These are phyloP conservation scores for Contarinia nasturtii DNA, from an alignment of 1,140 invertebrate species.

Conservation along the genomic window DNA sequence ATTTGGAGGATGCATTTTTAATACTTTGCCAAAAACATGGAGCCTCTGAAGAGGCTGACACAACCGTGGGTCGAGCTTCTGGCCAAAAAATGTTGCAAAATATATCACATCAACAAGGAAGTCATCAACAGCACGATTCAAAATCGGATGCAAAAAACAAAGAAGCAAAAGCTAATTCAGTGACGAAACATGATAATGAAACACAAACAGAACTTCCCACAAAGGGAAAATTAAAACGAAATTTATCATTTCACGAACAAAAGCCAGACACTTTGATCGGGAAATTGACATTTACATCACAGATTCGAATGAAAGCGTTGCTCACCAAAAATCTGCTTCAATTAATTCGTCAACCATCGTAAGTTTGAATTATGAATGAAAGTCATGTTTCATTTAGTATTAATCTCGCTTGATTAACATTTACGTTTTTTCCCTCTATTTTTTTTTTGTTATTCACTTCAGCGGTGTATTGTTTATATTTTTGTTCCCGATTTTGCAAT, in stretches of 20 bases:
- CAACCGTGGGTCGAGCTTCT: slow-evolving; percentile 3
- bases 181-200: background rate
- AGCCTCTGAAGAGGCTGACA: slow-evolving; percentile 16
- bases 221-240: background rate
- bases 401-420: background rate
- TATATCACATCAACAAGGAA: slow-evolving; percentile 9
- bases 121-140: background rate
- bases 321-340: slow-evolving; percentile 41
- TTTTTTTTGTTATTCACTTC: slow-evolving; percentile 5
- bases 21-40: slow-evolving; percentile 43
- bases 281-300: slow-evolving; percentile 17
- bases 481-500: slow-evolving; percentile 59
- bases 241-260: slow-evolving; percentile 2
- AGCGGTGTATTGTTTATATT: slow-evolving; percentile 64
- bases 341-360: slow-evolving; percentile 44
- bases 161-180: background rate
- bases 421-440: background rate
- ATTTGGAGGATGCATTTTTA: slow-evolving; percentile 55
- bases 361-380: slow-evolving; percentile 11
- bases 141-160: background rate
- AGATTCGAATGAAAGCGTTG: slow-evolving; percentile 19
- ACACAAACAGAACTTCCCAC: background rate
- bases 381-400: background rate
- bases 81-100: slow-evolving; percentile 3
- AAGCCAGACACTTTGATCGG: slow-evolving; percentile 2